Evolutionary conservation across 2,797 vertebrate genomes (phyloP), one percentile per base, ranked within the genome.

Genomic region (Yasuhikotakia modesta): DNA sequence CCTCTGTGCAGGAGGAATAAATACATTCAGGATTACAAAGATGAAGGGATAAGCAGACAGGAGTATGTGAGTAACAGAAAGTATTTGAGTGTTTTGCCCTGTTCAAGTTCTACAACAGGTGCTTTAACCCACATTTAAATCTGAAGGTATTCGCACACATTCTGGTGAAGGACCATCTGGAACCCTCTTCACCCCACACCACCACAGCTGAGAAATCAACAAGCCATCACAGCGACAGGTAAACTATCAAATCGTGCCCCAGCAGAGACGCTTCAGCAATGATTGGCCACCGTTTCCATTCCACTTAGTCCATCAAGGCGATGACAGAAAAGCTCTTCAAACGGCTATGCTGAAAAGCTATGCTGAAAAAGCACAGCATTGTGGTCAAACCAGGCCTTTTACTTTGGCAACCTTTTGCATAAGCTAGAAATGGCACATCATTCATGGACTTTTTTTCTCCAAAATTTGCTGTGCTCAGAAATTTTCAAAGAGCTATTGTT

Each of bases 401-500:
- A 8, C 55, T 76, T 60, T 60, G 19, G 5, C 13, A 30, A 13
- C 24, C n/a, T 73, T 77, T 76, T 76, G 5, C 70, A 73, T 64
- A 48, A 78, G 43, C 43, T 8, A 63, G 39, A 76, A 75, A 50
- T 64, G 27, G 16, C 68, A 71, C n/a, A 76, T 66, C 27, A 30
- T 69, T 76, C 39, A 19, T 43, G 35, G 67, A 66, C 69, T 52
- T 21, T 61, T 57, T 65, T 70, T n/a, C n/a, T 1, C 0, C 2
- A 69, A 73, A 79, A 71, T 67, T 30, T 68, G 70, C 67, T 79
- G 57, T 21, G 52, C 66, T 65, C 60, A 50, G 72, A 76, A 58
- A 60, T 80, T 80, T 79, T 80, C 52, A 68, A 57, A 81, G 75
- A 35, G 57, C 66, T 43, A 30, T 32, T 65, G 66, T 78, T 75